Percentiles rank a stretch among this genome's conserved stretches.
phyloP scores from a whole-genome alignment of 2,797 vertebrate genomes.

The Caiman crocodilus region DNA sequence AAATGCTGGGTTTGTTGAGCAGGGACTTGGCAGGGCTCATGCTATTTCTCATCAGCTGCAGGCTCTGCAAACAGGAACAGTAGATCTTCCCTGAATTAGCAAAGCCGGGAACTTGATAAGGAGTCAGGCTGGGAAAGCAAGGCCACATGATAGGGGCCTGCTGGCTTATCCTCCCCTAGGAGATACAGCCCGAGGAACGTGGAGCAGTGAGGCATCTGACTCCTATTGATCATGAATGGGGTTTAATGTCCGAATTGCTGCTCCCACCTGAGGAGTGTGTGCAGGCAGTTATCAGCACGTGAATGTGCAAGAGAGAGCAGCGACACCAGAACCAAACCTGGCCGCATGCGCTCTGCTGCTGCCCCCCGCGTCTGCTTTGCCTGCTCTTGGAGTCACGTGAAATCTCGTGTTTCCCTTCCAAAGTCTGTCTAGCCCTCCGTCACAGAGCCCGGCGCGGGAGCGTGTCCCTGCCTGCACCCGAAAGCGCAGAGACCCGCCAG shows the following conservation, averaged over 20 bases:
- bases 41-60: not conserved
- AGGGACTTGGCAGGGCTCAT: not conserved
- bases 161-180: not conserved
- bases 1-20: accelerated
- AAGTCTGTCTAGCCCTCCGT: too few species aligned
- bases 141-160: not conserved
- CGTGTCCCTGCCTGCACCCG: too few species aligned
- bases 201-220: not conserved
- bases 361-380: too few species aligned
- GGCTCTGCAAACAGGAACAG: constrained; percentile 8
- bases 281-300: too few species aligned
- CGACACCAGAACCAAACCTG: too few species aligned
- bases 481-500: too few species aligned
- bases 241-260: not conserved
- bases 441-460: too few species aligned
- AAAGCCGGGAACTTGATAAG: constrained; percentile 62
- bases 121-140: not conserved
- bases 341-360: too few species aligned
- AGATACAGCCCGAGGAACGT: not conserved
- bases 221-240: not conserved
- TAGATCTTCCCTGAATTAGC: constrained; percentile 32
- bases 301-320: too few species aligned
- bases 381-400: too few species aligned
- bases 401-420: too few species aligned
- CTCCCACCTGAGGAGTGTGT: too few species aligned